Evolutionary conservation across 2,797 vertebrate genomes (phyloP).

Genomic region (Rhinella marina): DNA sequence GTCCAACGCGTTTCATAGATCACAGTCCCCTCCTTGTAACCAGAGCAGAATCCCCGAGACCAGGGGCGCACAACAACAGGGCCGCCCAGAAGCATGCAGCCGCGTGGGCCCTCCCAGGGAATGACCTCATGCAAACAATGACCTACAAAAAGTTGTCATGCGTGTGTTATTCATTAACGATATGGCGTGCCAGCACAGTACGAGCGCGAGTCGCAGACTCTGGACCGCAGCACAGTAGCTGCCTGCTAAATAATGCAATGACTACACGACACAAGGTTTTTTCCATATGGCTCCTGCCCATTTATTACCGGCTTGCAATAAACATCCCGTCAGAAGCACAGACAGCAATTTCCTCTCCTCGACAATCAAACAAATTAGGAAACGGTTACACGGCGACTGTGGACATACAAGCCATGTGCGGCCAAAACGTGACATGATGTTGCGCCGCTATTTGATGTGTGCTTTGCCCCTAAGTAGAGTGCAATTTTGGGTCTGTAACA

Average conservation of each 20-base stretch:
- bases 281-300: background rate
- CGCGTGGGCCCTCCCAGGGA: constrained; percentile 9
- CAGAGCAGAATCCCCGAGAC: background rate
- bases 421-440: no score
- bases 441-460: no score
- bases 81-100: background rate
- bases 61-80: background rate
- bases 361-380: no score
- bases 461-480: no score
- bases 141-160: constrained; percentile 48
- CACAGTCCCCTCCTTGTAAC: background rate
- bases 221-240: background rate
- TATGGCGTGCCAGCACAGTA: background rate
- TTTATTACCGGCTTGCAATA: background rate
- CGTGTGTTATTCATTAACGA: constrained; percentile 24
- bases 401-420: no score
- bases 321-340: background rate
- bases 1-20: background rate
- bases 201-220: background rate
- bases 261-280: background rate
- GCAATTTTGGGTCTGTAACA: no score
- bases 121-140: constrained; percentile 53
- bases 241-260: constrained; percentile 8
- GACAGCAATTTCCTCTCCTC: background rate
- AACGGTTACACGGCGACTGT: no score